Evolutionary conservation across 92 coral and sea anemone genomes (phyloP).

Genomic region (Epizoanthus stellaris): DNA sequence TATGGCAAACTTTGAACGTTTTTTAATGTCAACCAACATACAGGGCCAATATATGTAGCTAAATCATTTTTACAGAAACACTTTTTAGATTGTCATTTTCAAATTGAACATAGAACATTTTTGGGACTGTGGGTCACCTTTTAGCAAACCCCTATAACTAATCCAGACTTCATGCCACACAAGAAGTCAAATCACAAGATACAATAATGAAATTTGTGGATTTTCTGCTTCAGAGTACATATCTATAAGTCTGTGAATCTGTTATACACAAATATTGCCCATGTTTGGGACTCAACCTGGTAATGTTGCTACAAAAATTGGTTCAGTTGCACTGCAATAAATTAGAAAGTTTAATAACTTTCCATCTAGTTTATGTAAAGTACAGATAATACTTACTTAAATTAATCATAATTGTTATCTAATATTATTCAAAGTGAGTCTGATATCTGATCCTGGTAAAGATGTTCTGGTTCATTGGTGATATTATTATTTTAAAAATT

Average conservation of each 20-base stretch:
- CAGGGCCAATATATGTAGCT: no score
- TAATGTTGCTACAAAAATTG: not conserved
- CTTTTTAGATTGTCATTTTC: no score
- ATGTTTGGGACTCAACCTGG: not conserved
- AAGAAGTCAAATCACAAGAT: no score
- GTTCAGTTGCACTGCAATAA: not conserved
- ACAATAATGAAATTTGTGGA: no score
- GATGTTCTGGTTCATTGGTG: not conserved
- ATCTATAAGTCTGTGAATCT: conserved; percentile 2
- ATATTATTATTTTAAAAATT: not conserved
- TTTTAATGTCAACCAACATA: no score
- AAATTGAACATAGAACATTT: no score
- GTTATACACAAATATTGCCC: not conserved
- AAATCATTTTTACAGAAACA: no score
- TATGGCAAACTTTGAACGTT: no score
- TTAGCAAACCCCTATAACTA: no score
- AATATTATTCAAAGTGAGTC: not conserved
- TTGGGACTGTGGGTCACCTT: no score
- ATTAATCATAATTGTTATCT: not conserved
- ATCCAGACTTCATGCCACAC: no score
- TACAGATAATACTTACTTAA: not conserved
- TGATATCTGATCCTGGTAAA: not conserved
- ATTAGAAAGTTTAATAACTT: not conserved
- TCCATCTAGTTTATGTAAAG: not conserved
- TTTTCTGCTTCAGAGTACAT: not conserved